These are phyloP conservation scores for Solenopsis invicta DNA, from an alignment of 1,140 invertebrate species.

Conservation along the genomic window DNA sequence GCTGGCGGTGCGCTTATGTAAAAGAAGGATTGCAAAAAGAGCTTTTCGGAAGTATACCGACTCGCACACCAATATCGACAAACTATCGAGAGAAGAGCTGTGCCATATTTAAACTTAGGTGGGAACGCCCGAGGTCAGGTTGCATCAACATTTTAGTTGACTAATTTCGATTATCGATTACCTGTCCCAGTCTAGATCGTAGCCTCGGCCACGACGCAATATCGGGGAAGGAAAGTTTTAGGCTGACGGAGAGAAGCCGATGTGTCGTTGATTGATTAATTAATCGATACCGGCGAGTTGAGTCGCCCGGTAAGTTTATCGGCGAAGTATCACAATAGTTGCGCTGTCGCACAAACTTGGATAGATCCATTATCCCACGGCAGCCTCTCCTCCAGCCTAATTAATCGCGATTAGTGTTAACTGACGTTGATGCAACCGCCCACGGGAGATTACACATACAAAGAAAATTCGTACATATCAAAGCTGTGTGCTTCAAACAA, in stretches of 20 bases:
- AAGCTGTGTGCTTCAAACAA: constrained; percentile 44
- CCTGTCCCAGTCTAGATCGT: constrained; percentile 34
- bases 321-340: constrained; percentile 17
- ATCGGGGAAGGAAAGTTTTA: constrained; percentile 43
- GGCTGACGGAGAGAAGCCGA: constrained; percentile 3
- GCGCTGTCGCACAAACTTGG: constrained; percentile 11
- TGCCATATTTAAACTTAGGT: constrained; percentile 71
- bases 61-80: constrained; percentile 83
- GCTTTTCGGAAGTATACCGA: constrained; percentile 27
- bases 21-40: constrained; percentile 62
- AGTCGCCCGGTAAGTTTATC: constrained; percentile 22
- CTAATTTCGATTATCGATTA: constrained; percentile 46
- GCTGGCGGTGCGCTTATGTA: constrained; percentile 42
- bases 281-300: constrained; percentile 36
- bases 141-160: constrained; percentile 21
- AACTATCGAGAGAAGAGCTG: constrained; percentile 77
- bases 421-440: constrained; percentile 48
- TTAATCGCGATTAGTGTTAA: constrained; percentile 43
- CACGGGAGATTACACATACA: constrained; percentile 10
- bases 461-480: constrained; percentile 34
- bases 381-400: constrained; percentile 22
- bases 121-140: constrained; percentile 40
- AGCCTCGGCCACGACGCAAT: constrained; percentile 11
- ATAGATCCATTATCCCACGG: constrained; percentile 13
- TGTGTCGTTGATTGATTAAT: constrained; percentile 49